Percentiles rank a stretch among this genome's conserved stretches.
These are phyloP conservation scores for Vicugna pacos DNA, from an alignment of 2,113 vertebrate species.

Conservation along the genomic window DNA sequence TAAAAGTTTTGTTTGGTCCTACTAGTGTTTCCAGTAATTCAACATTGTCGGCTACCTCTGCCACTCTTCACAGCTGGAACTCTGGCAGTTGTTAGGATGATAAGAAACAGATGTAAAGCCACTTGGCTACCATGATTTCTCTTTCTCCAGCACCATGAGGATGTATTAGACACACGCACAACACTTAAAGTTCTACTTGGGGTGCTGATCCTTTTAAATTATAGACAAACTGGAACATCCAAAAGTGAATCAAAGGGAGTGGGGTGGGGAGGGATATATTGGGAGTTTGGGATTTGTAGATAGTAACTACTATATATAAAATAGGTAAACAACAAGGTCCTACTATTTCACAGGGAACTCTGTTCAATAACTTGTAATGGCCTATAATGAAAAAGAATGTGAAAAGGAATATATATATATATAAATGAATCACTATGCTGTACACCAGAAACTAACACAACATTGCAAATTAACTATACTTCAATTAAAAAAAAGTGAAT, in stretches of 20 bases:
- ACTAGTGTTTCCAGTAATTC: neutral
- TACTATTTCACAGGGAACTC: too few species aligned
- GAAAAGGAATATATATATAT: too few species aligned
- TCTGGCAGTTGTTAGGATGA: neutral
- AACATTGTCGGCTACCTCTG: neutral
- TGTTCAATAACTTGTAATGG: too few species aligned
- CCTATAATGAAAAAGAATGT: too few species aligned
- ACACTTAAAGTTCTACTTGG: conserved; percentile 54
- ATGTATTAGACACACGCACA: conserved; percentile 62
- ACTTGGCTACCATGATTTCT: neutral
- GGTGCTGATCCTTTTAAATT: conserved; percentile 72
- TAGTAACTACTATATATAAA: too few species aligned
- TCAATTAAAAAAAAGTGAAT: neutral
- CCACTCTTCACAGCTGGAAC: neutral
- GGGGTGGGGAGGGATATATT: too few species aligned
- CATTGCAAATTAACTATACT: too few species aligned
- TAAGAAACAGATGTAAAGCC: neutral
- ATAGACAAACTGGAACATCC: conserved; percentile 55
- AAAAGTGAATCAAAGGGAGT: conserved; percentile 30
- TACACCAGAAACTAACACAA: too few species aligned
- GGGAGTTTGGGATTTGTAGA: too few species aligned
- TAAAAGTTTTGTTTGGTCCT: neutral
- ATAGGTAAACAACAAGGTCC: too few species aligned
- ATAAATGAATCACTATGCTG: too few species aligned
- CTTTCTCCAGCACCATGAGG: neutral